Evolutionary conservation across 2,888 invertebrate species (phyloP), one percentile per base, ranked within the genome.

Genomic region (Parnassius mnemosyne): DNA sequence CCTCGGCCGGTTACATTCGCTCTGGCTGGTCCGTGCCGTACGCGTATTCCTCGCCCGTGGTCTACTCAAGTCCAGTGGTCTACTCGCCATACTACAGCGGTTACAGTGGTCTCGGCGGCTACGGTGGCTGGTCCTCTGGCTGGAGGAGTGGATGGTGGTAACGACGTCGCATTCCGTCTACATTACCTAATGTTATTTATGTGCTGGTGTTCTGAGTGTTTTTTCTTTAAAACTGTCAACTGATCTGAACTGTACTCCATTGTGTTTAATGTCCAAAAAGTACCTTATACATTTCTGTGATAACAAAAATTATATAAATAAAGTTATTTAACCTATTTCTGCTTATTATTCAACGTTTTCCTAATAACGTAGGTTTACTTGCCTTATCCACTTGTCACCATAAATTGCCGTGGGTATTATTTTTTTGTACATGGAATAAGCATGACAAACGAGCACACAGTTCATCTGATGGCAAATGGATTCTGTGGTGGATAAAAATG

Each of bases 1-100:
- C 75, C n/a, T 74, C 79, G 0, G 86, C 84, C 0, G 84, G 84
- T 55, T 72, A 74, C 71, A 63, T 76, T 66, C 63, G 69, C 53
- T 61, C 61, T 20, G 68, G 70, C 60, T 73, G 69, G 69, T 63
- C 61, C 46, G 25, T 62, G 12, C 65, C 68, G 10, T 60, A 65
- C 69, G 51, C 61, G 55, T 34, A 34, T 69, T 63, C 61, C 46
- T 41, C 63, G 10, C 65, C 61, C 3, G 56, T 62, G 54, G 56
- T 57, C n/a, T 67, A 67, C 60, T 44, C 65, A 10, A 53, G 53
- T n/a, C 46, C 61, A 9, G 53, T 62, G 57, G 56, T 57, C 13
- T 67, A 67, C 58, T 43, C 65, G 10, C 56, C 55, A 16, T 49
- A 57, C 10, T 16, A 59, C 53, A 51, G 51, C 61, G 54, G 60